Evolutionary conservation across 2,888 invertebrate species (phyloP).

Genomic region (Lasius platythorax): DNA sequence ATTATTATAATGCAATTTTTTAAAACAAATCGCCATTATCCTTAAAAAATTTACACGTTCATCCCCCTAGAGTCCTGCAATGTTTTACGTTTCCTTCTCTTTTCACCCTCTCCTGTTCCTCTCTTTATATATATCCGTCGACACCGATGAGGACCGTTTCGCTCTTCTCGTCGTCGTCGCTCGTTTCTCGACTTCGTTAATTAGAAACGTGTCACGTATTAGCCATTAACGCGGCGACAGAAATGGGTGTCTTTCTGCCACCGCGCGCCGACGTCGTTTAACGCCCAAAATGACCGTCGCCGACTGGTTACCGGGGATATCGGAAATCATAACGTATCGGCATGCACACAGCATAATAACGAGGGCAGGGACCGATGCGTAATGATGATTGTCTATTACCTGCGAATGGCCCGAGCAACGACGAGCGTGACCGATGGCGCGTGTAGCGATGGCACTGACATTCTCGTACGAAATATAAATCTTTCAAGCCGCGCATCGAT

Average conservation of each 20-base stretch:
- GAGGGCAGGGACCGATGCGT: constrained; percentile 66
- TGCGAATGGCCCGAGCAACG: constrained; percentile 56
- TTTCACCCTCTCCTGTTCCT: background rate
- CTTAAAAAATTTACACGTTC: background rate
- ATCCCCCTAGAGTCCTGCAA: background rate
- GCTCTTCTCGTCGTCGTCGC: constrained; percentile 24
- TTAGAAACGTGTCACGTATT: constrained; percentile 73
- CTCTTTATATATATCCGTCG: background rate
- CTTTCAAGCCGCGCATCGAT: background rate
- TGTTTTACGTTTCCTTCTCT: constrained; percentile 26
- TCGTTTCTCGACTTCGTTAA: constrained; percentile 55
- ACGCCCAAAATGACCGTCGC: constrained; percentile 62
- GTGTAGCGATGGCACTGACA: constrained; percentile 34
- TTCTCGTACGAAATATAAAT: background rate
- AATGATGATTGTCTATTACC: constrained; percentile 78
- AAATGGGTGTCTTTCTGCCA: constrained; percentile 61
- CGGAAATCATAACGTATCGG: constrained; percentile 67
- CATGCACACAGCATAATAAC: constrained; percentile 74
- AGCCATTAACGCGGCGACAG: constrained; percentile 69
- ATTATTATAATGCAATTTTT: constrained; percentile 1
- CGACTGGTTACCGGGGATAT: constrained; percentile 54
- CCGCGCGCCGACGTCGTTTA: constrained; percentile 63
- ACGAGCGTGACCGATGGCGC: constrained; percentile 9
- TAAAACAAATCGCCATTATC: background rate
- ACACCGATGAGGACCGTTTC: constrained; percentile 1